Conservation (phyloP, 2,888 invertebrate genomes). For the Ectemnius continuus region DNA sequence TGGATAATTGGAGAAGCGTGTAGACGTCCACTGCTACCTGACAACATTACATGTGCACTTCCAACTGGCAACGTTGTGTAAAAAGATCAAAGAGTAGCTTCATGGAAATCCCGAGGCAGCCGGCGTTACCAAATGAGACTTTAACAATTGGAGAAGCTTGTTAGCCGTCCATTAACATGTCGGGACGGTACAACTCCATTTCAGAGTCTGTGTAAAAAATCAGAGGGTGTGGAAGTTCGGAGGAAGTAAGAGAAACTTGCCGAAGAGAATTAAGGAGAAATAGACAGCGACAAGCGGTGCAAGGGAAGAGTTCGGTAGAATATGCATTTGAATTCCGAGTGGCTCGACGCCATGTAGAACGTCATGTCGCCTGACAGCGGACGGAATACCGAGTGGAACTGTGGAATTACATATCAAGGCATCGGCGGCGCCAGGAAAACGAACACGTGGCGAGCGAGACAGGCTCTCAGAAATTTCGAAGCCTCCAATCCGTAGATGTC, state of each 20-base stretch:
- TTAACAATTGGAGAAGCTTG: no score
- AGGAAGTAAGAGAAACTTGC: not conserved
- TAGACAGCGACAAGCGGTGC: conserved; percentile 29
- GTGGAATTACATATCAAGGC: conserved; percentile 59
- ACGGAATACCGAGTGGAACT: conserved; percentile 54
- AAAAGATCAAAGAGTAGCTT: no score
- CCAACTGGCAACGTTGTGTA: no score
- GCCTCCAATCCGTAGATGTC: conserved; percentile 45
- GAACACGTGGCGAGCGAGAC: conserved; percentile 37
- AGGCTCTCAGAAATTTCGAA: conserved; percentile 55
- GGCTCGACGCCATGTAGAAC: conserved; percentile 36
- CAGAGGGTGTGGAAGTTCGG: not conserved
- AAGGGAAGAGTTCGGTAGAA: conserved; percentile 10
- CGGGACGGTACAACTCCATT: not conserved
- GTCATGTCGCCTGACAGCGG: conserved; percentile 47
- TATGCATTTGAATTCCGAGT: conserved; percentile 36
- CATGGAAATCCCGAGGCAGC: no score
- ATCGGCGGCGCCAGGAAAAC: conserved; percentile 67
- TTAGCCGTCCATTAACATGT: no score
- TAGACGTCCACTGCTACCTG: no score
- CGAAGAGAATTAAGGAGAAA: conserved; percentile 16
- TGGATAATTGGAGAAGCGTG: no score
- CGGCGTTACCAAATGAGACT: no score
- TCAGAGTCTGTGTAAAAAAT: not conserved
- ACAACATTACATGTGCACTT: no score